phyloP scores from a whole-genome alignment of 1,140 invertebrate species.

The Carposina sasakii region DNA sequence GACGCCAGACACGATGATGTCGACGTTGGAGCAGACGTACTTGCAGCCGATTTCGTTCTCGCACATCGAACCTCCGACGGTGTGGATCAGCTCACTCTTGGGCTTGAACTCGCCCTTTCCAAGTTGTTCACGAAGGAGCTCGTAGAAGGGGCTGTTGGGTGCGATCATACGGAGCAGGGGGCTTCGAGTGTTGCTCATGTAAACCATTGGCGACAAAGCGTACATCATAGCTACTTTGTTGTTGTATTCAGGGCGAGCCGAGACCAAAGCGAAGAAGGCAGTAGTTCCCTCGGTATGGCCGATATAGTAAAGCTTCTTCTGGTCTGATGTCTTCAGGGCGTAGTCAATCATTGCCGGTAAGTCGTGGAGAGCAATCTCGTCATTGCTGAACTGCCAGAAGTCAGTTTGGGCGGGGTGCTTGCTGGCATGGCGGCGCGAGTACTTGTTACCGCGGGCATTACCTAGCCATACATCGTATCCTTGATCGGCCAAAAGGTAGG shows the following conservation, averaged over 20 bases:
- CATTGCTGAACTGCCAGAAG: constrained; percentile 74
- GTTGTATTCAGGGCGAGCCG: constrained; percentile 76
- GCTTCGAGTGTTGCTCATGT: constrained; percentile 74
- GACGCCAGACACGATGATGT: constrained; percentile 75
- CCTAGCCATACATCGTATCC: constrained; percentile 85
- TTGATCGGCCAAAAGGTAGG: constrained; percentile 63
- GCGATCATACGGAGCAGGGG: constrained; percentile 70
- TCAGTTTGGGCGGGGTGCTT: constrained; percentile 59
- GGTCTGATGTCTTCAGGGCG: constrained; percentile 71
- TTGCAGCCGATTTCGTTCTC: constrained; percentile 62
- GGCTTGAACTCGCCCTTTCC: constrained; percentile 74
- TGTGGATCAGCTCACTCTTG: constrained; percentile 63
- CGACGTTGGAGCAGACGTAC: constrained; percentile 74
- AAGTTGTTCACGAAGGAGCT: constrained; percentile 74
- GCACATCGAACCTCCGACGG: constrained; percentile 71
- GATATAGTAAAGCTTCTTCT: constrained; percentile 75
- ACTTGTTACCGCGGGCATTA: constrained; percentile 82
- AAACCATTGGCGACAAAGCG: constrained; percentile 79
- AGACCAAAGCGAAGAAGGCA: constrained; percentile 69
- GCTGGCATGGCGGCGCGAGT: constrained; percentile 75
- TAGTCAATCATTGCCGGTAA: constrained; percentile 83
- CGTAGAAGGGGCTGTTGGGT: constrained; percentile 71
- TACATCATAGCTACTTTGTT: constrained; percentile 76
- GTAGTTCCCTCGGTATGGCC: constrained; percentile 75
- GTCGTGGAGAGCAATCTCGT: constrained; percentile 84